Evolutionary conservation across 2,888 invertebrate species (phyloP).

Genomic region (Diplolepis rosae): DNA sequence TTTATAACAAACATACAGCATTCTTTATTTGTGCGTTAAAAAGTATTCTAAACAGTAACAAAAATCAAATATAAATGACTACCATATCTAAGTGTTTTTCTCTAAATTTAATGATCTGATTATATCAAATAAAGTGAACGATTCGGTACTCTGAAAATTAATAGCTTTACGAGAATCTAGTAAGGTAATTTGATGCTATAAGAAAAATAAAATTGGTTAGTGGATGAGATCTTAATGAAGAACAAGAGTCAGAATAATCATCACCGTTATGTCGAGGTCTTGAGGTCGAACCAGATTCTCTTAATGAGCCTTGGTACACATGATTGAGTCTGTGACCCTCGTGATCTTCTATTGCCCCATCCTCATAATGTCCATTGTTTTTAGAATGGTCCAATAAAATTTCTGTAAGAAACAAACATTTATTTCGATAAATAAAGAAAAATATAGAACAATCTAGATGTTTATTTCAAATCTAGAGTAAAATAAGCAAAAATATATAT

Average conservation of each 20-base stretch:
- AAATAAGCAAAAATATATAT: too few relatives aligned
- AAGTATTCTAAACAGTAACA: too few relatives aligned
- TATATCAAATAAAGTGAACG: not conserved
- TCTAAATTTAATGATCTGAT: not conserved
- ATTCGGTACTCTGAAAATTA: constrained; percentile 13
- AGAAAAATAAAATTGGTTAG: constrained; percentile 45
- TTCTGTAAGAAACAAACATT: constrained; percentile 52
- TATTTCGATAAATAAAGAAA: not conserved
- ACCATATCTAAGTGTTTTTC: not conserved
- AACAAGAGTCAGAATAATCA: constrained; percentile 10
- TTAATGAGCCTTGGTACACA: constrained; percentile 80
- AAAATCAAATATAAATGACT: not conserved
- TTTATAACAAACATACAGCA: too few relatives aligned
- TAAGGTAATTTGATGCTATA: constrained; percentile 51
- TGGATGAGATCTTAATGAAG: not conserved
- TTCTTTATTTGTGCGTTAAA: too few relatives aligned
- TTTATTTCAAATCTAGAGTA: too few relatives aligned
- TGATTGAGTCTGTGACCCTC: constrained; percentile 69
- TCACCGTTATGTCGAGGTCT: constrained; percentile 49
- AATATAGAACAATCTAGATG: too few relatives aligned
- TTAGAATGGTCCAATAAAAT: constrained; percentile 64
- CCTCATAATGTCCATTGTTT: constrained; percentile 52
- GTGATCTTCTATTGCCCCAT: constrained; percentile 54
- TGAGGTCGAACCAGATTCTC: constrained; percentile 77
- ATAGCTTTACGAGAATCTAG: constrained; percentile 54